Evolutionary conservation across 2,113 vertebrate genomes (phyloP), one percentile per base, ranked within the genome.

Genomic region (Phalacrocorax brasilianus): DNA sequence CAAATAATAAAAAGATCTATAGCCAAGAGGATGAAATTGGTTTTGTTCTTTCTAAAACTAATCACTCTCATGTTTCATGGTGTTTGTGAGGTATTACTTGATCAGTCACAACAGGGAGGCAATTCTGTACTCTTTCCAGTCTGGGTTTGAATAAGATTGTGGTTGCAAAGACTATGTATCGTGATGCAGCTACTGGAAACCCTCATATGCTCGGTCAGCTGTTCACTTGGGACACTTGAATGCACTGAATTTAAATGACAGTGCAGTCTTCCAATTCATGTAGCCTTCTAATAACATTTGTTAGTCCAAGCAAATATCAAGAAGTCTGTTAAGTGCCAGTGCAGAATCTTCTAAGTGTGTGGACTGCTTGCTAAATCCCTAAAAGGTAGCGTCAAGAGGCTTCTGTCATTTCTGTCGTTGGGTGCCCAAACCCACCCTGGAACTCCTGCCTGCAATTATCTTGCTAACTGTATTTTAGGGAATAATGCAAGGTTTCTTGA

Each of bases 251-350:
- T 68, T 72, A 91, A 95, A 89, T 1, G 55, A 94, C 80, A 94
- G 85, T 32, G 87, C 81, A 90, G 72, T 56, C 85, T 95, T 96
- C 90, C 94, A 93, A 86, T 62, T 91, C 90, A 92, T 3, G 5
- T 27, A 95, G 91, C 93, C 91, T 93, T 93, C 93, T 77, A 95
- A 88, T 72, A 88, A 89, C 40, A 66, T 94, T 87, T 92, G 78
- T 93, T 95, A 97, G 93, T 88, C 87, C 93, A 96, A 94, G 78
- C 75, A 95, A 93, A 78, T 66, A 87, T 88, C 86, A 95, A 93
- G 85, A 94, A 90, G 93, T 65, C 77, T 85, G 88, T 67, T 82
- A 86, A 85, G 84, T 91, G 89, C 90, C 89, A 83, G 84, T 63
- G 72, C 63, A 79, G 81, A 85, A 89, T 49, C 71, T 12, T 40